Evolutionary conservation across 2,113 vertebrate genomes (phyloP).

Genomic region (Egretta garzetta): DNA sequence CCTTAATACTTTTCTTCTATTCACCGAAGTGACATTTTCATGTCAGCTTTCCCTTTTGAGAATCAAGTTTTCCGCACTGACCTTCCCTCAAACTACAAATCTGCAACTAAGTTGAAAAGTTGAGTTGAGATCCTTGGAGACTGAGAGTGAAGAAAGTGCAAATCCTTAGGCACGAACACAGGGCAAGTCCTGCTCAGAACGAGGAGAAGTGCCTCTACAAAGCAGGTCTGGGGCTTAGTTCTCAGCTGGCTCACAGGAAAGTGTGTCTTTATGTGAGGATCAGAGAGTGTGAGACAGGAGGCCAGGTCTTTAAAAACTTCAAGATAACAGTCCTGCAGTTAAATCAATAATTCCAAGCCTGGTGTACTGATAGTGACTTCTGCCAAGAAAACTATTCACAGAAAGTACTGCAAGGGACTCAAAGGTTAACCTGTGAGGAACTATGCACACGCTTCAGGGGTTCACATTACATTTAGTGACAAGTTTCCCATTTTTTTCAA

Average conservation of each 20-base stretch:
- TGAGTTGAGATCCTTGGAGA: not conserved
- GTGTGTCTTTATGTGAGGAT: not conserved
- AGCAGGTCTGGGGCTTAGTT: not conserved
- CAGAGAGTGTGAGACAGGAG: not conserved
- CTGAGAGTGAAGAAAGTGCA: not conserved
- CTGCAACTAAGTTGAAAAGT: not conserved
- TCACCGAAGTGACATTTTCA: not conserved
- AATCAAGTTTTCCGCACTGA: not conserved
- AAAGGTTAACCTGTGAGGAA: not conserved
- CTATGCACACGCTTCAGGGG: not conserved
- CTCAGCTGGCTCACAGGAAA: not conserved
- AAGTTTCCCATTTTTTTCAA: not conserved
- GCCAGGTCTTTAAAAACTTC: not conserved
- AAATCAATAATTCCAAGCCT: not conserved
- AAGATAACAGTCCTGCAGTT: not conserved
- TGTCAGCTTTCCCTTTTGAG: not conserved
- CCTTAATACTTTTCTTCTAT: not conserved
- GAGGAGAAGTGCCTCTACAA: not conserved
- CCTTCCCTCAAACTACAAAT: not conserved
- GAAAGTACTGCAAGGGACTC: not conserved
- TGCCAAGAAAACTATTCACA: not conserved
- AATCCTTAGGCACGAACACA: not conserved
- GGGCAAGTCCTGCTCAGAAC: not conserved
- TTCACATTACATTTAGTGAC: not conserved
- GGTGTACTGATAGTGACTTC: not conserved